These are phyloP conservation scores for Neosilurus hyrtlii DNA, from an alignment of 2,797 vertebrate species.

Conservation along the genomic window DNA sequence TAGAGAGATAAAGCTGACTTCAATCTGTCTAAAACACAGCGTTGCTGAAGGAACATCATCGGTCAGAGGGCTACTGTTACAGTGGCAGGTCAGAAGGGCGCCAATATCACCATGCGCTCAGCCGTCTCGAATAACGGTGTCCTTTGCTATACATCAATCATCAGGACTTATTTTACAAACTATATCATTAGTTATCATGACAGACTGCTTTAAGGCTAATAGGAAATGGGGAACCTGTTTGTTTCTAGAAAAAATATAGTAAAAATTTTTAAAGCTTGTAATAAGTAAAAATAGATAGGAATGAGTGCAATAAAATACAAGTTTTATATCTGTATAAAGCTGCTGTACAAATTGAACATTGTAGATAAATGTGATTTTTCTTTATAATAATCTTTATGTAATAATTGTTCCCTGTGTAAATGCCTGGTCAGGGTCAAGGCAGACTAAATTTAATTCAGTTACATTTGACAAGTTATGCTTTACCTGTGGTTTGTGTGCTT, in stretches of 20 bases:
- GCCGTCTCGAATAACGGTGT: slow-evolving; percentile 25
- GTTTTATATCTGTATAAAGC: too few species aligned
- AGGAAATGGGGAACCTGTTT: too few species aligned
- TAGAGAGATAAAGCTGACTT: slow-evolving; percentile 8
- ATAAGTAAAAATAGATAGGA: too few species aligned
- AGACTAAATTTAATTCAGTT: background rate
- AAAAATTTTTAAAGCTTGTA: too few species aligned
- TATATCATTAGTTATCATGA: background rate
- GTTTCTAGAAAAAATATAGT: background rate
- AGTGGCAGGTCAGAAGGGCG: slow-evolving; percentile 27
- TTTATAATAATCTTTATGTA: too few species aligned
- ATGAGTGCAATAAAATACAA: too few species aligned
- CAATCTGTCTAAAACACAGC: slow-evolving; percentile 6
- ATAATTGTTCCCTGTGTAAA: background rate
- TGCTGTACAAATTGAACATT: too few species aligned
- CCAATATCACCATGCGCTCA: slow-evolving; percentile 17
- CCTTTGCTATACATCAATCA: slow-evolving; percentile 26
- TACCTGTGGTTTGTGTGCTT: too few species aligned
- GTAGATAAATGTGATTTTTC: too few species aligned
- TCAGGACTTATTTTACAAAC: slow-evolving; percentile 6
- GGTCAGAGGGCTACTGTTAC: slow-evolving; percentile 29
- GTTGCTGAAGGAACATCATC: slow-evolving; percentile 30
- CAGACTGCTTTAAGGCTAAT: too few species aligned
- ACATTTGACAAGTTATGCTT: background rate
- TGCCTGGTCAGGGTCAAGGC: background rate